Percentiles rank a stretch among this genome's conserved stretches.
These are phyloP conservation scores for Aphidoletes aphidimyza DNA, from an alignment of 2,888 invertebrate species.

Conservation along the genomic window DNA sequence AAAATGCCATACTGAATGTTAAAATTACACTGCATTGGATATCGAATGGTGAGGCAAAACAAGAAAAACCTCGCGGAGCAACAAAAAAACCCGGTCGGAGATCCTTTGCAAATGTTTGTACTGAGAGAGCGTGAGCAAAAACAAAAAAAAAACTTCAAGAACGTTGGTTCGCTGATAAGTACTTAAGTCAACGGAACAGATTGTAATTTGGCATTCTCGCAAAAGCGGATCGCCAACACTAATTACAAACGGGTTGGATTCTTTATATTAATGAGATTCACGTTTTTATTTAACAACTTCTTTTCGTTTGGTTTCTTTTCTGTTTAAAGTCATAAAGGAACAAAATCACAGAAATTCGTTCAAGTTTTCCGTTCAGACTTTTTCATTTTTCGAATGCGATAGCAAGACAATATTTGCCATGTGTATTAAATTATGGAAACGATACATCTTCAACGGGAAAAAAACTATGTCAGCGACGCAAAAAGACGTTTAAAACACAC, in stretches of 20 bases:
- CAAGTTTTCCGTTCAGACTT: no score
- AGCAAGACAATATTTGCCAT: not conserved
- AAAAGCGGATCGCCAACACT: not conserved
- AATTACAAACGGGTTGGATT: conserved; percentile 2
- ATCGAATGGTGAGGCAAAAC: no score
- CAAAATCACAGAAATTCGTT: no score
- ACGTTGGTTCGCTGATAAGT: not conserved
- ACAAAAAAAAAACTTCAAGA: not conserved
- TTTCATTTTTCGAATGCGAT: not conserved
- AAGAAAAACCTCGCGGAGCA: no score
- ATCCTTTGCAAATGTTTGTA: not conserved
- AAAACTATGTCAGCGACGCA: conserved; percentile 14
- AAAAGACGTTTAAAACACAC: not conserved
- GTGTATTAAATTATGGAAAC: conserved; percentile 18
- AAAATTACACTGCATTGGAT: no score
- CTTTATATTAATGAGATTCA: not conserved
- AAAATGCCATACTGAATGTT: conserved; percentile 26
- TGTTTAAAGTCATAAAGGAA: no score
- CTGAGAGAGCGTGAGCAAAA: not conserved
- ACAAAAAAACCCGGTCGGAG: no score
- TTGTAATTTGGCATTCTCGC: not conserved
- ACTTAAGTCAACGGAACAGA: conserved; percentile 4
- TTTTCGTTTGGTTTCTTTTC: not conserved
- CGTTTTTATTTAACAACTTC: not conserved
- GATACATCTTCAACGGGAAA: not conserved